Conservation (phyloP, 2,113 vertebrate genomes). For the Peromyscus polionotus region DNA sequence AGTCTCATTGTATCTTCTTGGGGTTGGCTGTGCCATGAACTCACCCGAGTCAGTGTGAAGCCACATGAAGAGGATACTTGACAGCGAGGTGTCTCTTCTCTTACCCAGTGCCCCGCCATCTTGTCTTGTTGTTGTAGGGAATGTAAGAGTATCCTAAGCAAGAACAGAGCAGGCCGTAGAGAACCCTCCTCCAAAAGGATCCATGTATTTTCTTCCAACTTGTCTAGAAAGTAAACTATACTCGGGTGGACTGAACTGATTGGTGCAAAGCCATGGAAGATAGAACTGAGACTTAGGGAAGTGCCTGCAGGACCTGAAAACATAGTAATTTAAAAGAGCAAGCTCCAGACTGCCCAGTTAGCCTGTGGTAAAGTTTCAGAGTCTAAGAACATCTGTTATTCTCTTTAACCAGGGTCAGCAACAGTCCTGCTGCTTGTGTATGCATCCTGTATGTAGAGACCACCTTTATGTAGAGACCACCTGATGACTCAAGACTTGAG, state of each 20-base stretch:
- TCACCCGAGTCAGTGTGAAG: background rate
- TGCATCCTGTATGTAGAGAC: too few species aligned
- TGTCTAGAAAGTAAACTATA: constrained; percentile 9
- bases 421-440: background rate
- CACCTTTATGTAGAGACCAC: background rate
- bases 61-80: background rate
- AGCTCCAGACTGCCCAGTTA: background rate
- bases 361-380: background rate
- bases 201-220: background rate
- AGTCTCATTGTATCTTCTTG: background rate
- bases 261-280: background rate
- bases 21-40: background rate
- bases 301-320: background rate
- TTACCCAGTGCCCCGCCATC: background rate
- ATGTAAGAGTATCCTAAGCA: background rate
- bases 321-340: background rate
- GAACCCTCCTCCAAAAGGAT: background rate
- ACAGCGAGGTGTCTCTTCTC: background rate
- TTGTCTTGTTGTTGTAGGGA: background rate
- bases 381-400: background rate
- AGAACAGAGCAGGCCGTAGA: background rate
- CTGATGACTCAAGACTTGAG: background rate
- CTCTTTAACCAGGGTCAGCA: background rate
- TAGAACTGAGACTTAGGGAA: background rate
- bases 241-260: background rate